Conservation (phyloP, 2,888 invertebrate species). For the Stramonita haemastoma region DNA sequence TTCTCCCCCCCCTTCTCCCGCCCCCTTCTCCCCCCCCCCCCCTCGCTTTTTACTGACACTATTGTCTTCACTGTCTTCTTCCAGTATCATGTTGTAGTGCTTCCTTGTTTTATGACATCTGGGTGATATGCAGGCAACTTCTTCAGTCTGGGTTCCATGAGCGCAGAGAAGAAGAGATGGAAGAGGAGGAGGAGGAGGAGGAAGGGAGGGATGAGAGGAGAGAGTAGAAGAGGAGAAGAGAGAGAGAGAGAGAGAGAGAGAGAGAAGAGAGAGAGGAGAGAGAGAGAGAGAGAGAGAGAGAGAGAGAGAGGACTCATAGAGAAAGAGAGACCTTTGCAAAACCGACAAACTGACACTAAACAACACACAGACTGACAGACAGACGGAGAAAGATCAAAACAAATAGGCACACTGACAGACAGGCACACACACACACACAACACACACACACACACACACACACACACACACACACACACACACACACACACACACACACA, state of each 20-base stretch:
- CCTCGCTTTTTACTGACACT: too few relatives aligned
- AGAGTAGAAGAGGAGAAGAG: background rate
- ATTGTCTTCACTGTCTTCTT: too few relatives aligned
- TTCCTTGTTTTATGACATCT: too few relatives aligned
- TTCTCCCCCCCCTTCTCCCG: too few relatives aligned
- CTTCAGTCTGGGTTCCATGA: too few relatives aligned
- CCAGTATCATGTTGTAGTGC: too few relatives aligned
- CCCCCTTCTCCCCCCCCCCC: too few relatives aligned
- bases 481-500: background rate
- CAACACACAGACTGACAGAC: too few relatives aligned
- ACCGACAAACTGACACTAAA: background rate
- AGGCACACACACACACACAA: background rate
- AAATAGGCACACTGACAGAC: background rate
- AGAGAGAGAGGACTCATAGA: background rate
- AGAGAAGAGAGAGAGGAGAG: background rate
- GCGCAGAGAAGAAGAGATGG: background rate
- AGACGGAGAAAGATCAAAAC: too few relatives aligned
- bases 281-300: conserved; percentile 1
- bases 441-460: conserved; percentile 6
- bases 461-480: background rate
- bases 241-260: background rate
- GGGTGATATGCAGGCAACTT: too few relatives aligned
- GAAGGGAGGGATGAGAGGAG: background rate
- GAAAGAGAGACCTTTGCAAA: background rate
- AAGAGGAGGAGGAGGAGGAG: background rate